These are phyloP conservation scores for Phodopus roborovskii DNA, from an alignment of 2,113 vertebrate species.

Conservation along the genomic window DNA sequence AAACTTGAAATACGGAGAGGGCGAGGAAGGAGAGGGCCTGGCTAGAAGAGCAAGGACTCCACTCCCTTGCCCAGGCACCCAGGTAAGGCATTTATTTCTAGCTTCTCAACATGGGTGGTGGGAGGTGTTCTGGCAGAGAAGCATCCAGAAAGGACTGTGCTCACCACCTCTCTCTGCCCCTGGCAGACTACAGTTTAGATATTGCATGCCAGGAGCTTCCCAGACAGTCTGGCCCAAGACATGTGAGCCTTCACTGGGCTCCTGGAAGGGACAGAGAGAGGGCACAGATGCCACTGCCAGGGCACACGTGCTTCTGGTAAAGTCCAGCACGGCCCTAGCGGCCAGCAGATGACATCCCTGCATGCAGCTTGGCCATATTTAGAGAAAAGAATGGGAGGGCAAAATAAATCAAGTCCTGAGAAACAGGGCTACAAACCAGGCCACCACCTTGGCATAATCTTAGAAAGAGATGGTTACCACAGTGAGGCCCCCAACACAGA, in stretches of 20 bases:
- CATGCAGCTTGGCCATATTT: background rate
- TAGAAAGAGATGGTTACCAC: background rate
- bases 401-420: background rate
- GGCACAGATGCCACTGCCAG: background rate
- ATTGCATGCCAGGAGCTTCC: background rate
- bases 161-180: background rate
- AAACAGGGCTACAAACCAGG: background rate
- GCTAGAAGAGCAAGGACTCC: too few relatives aligned
- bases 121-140: background rate
- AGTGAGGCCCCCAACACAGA: background rate
- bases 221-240: background rate
- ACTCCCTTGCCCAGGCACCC: background rate
- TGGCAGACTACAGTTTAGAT: background rate
- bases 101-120: background rate
- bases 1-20: background rate
- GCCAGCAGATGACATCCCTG: background rate
- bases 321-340: background rate
- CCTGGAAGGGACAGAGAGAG: background rate
- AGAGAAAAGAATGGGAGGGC: background rate
- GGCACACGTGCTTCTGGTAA: background rate
- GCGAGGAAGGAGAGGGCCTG: accelerated
- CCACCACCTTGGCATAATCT: background rate
- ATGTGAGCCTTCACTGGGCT: background rate
- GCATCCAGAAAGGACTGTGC: background rate
- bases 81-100: background rate